A percentile compares a stretch with the other conserved stretches of the same genome.
Conservation (phyloP, 2,888 invertebrate genomes). For the Sinopyrophorus schimmeli region DNA sequence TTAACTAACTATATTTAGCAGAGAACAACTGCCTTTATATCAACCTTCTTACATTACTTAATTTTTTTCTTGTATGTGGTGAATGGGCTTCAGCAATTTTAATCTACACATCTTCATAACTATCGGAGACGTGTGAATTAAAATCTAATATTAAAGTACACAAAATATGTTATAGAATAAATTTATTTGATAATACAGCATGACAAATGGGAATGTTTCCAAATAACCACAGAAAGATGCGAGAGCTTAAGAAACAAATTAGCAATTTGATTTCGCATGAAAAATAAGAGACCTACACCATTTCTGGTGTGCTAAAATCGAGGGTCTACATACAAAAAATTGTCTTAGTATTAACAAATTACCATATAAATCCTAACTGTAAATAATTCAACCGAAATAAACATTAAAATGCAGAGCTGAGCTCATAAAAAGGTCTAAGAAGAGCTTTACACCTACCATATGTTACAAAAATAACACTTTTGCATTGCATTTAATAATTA, state of each 20-base stretch:
- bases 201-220: constrained; percentile 55
- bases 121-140: constrained; percentile 18
- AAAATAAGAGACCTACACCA: constrained; percentile 19
- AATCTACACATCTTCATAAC: constrained; percentile 14
- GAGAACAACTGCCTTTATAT: constrained; percentile 31
- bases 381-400: constrained; percentile 37
- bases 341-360: constrained; percentile 24
- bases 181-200: constrained; percentile 54
- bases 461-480: constrained; percentile 51
- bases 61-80: constrained; percentile 5
- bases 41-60: constrained; percentile 22
- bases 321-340: constrained; percentile 27
- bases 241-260: constrained; percentile 16
- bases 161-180: constrained; percentile 52
- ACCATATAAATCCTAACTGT: constrained; percentile 32
- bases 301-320: constrained; percentile 14
- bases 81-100: constrained; percentile 13
- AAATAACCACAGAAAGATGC: constrained; percentile 42
- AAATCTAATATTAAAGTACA: constrained; percentile 40
- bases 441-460: constrained; percentile 51
- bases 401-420: constrained; percentile 45
- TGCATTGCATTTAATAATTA: constrained; percentile 7
- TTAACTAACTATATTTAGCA: constrained; percentile 36
- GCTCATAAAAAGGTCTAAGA: constrained; percentile 46
- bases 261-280: too few species aligned